Evolutionary conservation across 2,797 vertebrate genomes (phyloP).

Genomic region (Sandelia bainsii): DNA sequence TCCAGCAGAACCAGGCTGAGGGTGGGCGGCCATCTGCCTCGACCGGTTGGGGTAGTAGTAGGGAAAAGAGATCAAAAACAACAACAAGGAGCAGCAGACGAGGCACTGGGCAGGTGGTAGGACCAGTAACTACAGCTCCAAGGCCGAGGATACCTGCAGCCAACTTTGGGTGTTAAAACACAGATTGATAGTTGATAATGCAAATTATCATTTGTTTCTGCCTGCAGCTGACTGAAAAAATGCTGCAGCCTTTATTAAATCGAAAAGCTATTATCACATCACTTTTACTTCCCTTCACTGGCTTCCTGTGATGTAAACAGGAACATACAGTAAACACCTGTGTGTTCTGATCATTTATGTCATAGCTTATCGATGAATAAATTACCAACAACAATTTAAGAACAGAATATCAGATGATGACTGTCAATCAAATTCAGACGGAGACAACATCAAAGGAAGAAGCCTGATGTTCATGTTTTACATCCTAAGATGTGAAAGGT

Average conservation of each 20-base stretch:
- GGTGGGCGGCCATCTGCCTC: too few species aligned
- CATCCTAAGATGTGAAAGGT: too few species aligned
- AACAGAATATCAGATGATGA: too few species aligned
- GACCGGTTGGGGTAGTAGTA: too few species aligned
- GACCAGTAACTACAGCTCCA: too few species aligned
- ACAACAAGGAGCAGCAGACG: too few species aligned
- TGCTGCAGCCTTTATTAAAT: neutral
- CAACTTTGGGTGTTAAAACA: neutral
- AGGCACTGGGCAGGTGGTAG: too few species aligned
- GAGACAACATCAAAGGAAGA: too few species aligned
- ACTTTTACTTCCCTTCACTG: neutral
- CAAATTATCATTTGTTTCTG: neutral
- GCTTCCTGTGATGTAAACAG: slow-evolving; percentile 1
- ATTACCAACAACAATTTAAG: neutral
- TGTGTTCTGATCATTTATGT: neutral
- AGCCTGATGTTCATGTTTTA: neutral
- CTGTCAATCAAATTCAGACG: too few species aligned
- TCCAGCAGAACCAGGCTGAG: too few species aligned
- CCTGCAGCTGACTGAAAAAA: neutral
- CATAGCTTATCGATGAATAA: neutral
- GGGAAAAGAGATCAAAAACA: too few species aligned
- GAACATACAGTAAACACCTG: neutral
- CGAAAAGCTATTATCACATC: neutral
- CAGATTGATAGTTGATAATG: neutral
- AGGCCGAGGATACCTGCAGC: too few species aligned